phyloP scores from a whole-genome alignment of 2,797 vertebrate species.

The Tragopan temminckii region DNA sequence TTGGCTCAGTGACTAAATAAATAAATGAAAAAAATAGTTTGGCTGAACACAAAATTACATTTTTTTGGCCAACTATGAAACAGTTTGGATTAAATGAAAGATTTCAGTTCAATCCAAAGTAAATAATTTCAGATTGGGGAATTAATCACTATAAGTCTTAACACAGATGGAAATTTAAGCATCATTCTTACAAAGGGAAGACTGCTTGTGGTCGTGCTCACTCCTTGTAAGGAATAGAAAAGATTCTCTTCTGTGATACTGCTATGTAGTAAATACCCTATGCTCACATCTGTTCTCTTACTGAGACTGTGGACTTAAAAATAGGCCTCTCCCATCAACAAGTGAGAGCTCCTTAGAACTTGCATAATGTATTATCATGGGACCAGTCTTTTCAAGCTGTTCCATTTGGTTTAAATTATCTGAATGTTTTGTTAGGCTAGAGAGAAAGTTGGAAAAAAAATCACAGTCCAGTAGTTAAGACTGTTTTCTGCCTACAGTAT shows the following conservation, averaged over 20 bases:
- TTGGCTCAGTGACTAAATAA: slow-evolving; percentile 65
- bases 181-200: neutral
- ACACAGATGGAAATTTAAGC: neutral
- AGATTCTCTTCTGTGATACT: neutral
- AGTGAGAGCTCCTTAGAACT: neutral
- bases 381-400: neutral
- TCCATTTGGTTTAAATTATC: neutral
- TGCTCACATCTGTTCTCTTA: neutral
- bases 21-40: slow-evolving; percentile 52
- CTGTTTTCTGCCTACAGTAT: neutral
- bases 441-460: neutral
- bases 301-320: neutral
- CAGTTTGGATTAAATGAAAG: slow-evolving; percentile 27
- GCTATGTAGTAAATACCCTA: neutral
- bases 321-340: neutral
- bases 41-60: slow-evolving; percentile 17
- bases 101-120: slow-evolving; percentile 18
- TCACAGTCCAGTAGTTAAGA: neutral
- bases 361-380: neutral
- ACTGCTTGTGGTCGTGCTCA: neutral
- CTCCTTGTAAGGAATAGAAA: neutral
- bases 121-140: neutral
- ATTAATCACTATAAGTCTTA: neutral
- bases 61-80: neutral
- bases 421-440: neutral